Evolutionary conservation across 2,888 invertebrate species (phyloP), one percentile per base, ranked within the genome.

Genomic region (Archips crataeganus): DNA sequence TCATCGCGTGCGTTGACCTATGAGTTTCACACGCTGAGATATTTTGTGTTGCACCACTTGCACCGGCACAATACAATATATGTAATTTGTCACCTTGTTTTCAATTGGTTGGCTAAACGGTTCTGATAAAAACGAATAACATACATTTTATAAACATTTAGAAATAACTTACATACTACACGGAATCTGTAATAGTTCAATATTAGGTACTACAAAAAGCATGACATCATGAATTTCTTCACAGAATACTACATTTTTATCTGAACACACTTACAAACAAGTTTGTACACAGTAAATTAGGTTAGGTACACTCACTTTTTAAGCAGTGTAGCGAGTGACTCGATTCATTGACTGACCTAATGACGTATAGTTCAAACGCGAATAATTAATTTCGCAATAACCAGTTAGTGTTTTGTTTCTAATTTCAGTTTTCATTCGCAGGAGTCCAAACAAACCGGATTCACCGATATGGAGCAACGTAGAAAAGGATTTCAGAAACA

Each of bases 391-490:
- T 65, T 65, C 65, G 15, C 32, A 65, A 51, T 51, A 66, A 54
- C 36, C 15, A 65, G 36, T 47, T 15, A 66, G 54, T 49, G 36
- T 70, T 71, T 70, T 64, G 72, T 80, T 81, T 81, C 80, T 85
- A 85, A 85, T 81, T 81, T 81, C 78, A 79, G 76, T 81, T 84
- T 84, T 86, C 80, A 78, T 87, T 88, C 78, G 78, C 91, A 94
- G 94, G 85, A 87, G 87, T 79, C 85, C 91, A 75, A 91, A 85
- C 81, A 94, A 94, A 80, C 89, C 91, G 69, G 94, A 94, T 78
- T 94, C 94, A 76, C 94, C 94, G 36, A 86, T 88, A 75, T 92
- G 92, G 92, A 92, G 81, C 80, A 92, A 81, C 80, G 81, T 88
- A 75, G 94, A 94, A 75, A 92, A 90, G 81, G 94, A 94, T 78